A percentile compares a stretch with the other conserved stretches of the same genome.
Evolutionary conservation across 2,888 invertebrate species (phyloP).

Genomic region (Mystacides longicornis): DNA sequence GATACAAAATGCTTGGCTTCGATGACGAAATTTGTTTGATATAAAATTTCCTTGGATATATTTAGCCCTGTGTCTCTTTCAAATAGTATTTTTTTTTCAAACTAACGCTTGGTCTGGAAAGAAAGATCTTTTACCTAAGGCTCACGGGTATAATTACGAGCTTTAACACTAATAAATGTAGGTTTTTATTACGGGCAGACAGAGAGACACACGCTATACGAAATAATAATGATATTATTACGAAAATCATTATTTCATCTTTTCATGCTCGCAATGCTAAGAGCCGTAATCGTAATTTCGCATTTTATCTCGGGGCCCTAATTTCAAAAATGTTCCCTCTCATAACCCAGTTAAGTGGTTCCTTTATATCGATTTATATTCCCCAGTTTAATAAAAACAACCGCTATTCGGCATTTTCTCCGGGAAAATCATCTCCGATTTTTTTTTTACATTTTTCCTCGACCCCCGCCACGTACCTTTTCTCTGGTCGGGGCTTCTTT

Average conservation of each 20-base stretch:
- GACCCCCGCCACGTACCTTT: neutral
- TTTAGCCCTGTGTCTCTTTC: too few species aligned
- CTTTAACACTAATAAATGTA: too few species aligned
- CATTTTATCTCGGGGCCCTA: neutral
- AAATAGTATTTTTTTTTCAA: too few species aligned
- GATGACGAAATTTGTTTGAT: too few species aligned
- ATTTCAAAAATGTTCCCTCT: neutral
- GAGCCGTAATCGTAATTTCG: neutral
- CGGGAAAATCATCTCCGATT: neutral
- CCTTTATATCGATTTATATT: conserved; percentile 2
- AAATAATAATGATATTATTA: neutral
- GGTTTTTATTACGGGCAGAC: too few species aligned
- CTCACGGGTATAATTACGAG: too few species aligned
- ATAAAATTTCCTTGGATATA: too few species aligned
- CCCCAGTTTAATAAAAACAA: neutral
- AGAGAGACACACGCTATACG: too few species aligned
- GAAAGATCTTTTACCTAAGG: too few species aligned
- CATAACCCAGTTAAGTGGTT: neutral
- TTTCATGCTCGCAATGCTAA: neutral
- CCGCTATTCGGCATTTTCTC: neutral
- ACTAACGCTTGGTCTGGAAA: too few species aligned
- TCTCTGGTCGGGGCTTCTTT: neutral
- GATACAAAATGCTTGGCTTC: too few species aligned
- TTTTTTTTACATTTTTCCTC: neutral
- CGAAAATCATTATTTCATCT: neutral